These are phyloP conservation scores for Laothoe populi DNA, from an alignment of 2,888 invertebrate species.

Conservation along the genomic window DNA sequence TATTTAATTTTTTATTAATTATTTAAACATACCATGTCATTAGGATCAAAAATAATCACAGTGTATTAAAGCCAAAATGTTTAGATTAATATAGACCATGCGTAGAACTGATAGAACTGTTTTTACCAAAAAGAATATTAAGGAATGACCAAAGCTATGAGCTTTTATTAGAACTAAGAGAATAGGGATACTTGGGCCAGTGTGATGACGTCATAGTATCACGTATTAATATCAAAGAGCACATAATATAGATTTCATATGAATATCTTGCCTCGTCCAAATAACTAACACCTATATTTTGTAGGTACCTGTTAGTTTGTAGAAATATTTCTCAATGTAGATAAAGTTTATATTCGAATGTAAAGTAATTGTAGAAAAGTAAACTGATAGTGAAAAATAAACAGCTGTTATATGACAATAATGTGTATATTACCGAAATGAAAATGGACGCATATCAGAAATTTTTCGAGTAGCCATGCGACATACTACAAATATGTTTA, in stretches of 20 bases:
- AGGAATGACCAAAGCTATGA: slow-evolving; percentile 80
- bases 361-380: slow-evolving; percentile 24
- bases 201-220: slow-evolving; percentile 30
- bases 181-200: slow-evolving; percentile 40
- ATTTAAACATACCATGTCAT: slow-evolving; percentile 41
- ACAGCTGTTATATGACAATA: slow-evolving; percentile 54
- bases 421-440: slow-evolving; percentile 33
- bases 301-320: slow-evolving; percentile 27
- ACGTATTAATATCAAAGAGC: slow-evolving; percentile 36
- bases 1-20: slow-evolving; percentile 21
- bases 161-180: slow-evolving; percentile 67
- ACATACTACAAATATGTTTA: neutral
- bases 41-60: slow-evolving; percentile 36
- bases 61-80: slow-evolving; percentile 64
- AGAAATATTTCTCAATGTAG: slow-evolving; percentile 57
- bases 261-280: slow-evolving; percentile 65
- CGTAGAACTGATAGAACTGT: slow-evolving; percentile 58
- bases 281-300: slow-evolving; percentile 65
- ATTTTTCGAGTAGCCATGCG: neutral
- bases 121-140: slow-evolving; percentile 68
- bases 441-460: neutral
- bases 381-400: slow-evolving; percentile 31
- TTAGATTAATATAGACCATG: slow-evolving; percentile 53
- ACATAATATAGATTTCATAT: slow-evolving; percentile 29
- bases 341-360: slow-evolving; percentile 47